phyloP scores from a whole-genome alignment of 92 coral and sea anemone genomes.

The Pocillopora meandrina region DNA sequence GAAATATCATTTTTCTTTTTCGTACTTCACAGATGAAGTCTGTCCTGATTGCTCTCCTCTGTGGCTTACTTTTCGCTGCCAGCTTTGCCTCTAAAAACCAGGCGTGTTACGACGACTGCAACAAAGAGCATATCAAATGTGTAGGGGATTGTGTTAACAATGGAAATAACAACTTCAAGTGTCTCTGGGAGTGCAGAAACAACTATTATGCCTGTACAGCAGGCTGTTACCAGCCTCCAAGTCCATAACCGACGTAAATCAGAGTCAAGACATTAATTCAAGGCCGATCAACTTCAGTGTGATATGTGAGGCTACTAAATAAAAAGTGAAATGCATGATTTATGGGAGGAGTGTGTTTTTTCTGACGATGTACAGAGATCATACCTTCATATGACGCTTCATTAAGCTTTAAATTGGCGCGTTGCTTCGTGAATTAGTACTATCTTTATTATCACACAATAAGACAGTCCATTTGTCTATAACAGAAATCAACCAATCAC shows the following conservation, averaged over 20 bases:
- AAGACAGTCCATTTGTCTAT: too few species aligned
- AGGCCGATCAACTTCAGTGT: neutral
- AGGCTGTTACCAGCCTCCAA: slow-evolving; percentile 16
- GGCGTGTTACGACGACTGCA: slow-evolving; percentile 26
- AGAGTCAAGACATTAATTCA: too few species aligned
- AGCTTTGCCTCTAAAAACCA: slow-evolving; percentile 7
- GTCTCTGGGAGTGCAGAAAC: slow-evolving; percentile 37
- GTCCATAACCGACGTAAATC: neutral
- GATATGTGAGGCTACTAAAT: neutral
- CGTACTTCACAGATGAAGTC: slow-evolving; percentile 11
- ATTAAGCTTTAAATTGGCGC: too few species aligned
- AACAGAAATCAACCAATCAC: too few species aligned
- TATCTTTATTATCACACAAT: too few species aligned
- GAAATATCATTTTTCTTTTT: neutral
- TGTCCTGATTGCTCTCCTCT: neutral
- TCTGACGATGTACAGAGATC: too few species aligned
- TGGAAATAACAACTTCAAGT: slow-evolving; percentile 16
- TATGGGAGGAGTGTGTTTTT: too few species aligned
- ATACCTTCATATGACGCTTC: too few species aligned
- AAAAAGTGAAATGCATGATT: too few species aligned
- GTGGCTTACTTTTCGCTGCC: neutral
- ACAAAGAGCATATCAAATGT: slow-evolving; percentile 14
- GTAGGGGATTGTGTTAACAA: neutral
- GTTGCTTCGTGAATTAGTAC: too few species aligned
- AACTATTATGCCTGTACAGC: slow-evolving; percentile 26